These are phyloP conservation scores for Saccostrea cuccullata DNA, from an alignment of 1,140 invertebrate genomes.

Conservation along the genomic window DNA sequence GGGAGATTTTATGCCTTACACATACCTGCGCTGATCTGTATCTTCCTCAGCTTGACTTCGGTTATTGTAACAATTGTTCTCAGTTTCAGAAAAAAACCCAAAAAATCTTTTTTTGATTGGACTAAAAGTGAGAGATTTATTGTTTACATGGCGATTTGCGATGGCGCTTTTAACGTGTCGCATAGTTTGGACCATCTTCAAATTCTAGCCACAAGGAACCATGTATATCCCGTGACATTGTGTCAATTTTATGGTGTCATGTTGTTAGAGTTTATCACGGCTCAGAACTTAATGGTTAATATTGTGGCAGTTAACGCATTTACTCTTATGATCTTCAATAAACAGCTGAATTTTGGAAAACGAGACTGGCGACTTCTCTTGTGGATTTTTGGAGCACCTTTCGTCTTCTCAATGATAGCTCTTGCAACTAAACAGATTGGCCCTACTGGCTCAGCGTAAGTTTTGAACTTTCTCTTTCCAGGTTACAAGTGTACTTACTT, in stretches of 20 bases:
- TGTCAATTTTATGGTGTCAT: slow-evolving; percentile 52
- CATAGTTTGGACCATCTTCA: slow-evolving; percentile 54
- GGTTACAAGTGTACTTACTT: background rate
- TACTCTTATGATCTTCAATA: slow-evolving; percentile 47
- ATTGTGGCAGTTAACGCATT: slow-evolving; percentile 52
- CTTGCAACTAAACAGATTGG: slow-evolving; percentile 39
- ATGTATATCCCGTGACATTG: slow-evolving; percentile 20
- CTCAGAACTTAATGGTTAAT: slow-evolving; percentile 51
- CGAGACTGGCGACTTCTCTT: slow-evolving; percentile 45
- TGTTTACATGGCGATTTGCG: slow-evolving; percentile 54
- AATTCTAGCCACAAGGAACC: slow-evolving; percentile 36
- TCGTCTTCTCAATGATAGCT: slow-evolving; percentile 39
- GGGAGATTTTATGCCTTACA: slow-evolving; percentile 49
- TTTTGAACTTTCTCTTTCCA: background rate
- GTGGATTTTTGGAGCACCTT: slow-evolving; percentile 48
- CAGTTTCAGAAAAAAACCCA: slow-evolving; percentile 1
- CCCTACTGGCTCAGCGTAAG: slow-evolving; percentile 53
- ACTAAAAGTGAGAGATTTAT: slow-evolving; percentile 54
- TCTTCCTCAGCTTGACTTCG: slow-evolving; percentile 38
- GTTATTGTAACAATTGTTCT: slow-evolving; percentile 21
- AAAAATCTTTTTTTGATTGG: slow-evolving; percentile 42
- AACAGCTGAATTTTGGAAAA: slow-evolving; percentile 45
- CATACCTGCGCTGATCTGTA: slow-evolving; percentile 40
- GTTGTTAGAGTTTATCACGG: slow-evolving; percentile 48
- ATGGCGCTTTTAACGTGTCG: slow-evolving; percentile 48